phyloP scores from a whole-genome alignment of 2,113 vertebrate species.

The Collichthys lucidus region DNA sequence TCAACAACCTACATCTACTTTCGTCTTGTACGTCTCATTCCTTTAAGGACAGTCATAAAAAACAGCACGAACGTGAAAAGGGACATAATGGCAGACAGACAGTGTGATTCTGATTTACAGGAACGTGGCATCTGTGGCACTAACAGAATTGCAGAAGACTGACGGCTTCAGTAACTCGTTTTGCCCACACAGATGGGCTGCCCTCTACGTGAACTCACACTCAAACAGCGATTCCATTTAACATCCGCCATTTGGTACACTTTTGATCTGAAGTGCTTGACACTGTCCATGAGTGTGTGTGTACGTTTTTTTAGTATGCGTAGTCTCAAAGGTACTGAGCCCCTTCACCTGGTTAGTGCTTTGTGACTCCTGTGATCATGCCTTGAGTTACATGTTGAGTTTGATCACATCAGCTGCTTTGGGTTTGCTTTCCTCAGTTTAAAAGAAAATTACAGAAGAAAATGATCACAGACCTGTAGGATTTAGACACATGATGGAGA shows the following conservation, averaged over 20 bases:
- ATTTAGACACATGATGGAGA: conserved; percentile 32
- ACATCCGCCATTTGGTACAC: conserved; percentile 31
- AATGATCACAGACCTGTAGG: neutral
- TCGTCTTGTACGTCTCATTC: neutral
- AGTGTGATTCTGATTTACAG: conserved; percentile 23
- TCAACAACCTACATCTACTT: neutral
- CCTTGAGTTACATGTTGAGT: neutral
- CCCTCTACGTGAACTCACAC: conserved; percentile 46
- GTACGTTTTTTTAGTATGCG: neutral
- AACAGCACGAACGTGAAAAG: neutral
- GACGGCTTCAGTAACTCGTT: conserved; percentile 17
- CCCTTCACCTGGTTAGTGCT: neutral
- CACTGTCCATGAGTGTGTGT: neutral
- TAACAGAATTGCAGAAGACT: conserved; percentile 27
- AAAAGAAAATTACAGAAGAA: neutral
- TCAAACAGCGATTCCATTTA: conserved; percentile 9
- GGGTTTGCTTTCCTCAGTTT: neutral
- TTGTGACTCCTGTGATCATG: neutral
- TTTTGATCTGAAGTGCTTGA: conserved; percentile 8
- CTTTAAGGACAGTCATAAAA: conserved; percentile 5
- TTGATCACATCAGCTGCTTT: neutral
- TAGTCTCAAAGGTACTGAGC: neutral
- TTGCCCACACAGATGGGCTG: conserved; percentile 13
- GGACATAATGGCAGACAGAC: conserved; percentile 1
- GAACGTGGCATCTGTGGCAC: conserved; percentile 19